Percentiles rank a stretch among this genome's conserved stretches.
Conservation (phyloP, 2,888 invertebrate genomes). For the Kryphioiulus occultus region DNA sequence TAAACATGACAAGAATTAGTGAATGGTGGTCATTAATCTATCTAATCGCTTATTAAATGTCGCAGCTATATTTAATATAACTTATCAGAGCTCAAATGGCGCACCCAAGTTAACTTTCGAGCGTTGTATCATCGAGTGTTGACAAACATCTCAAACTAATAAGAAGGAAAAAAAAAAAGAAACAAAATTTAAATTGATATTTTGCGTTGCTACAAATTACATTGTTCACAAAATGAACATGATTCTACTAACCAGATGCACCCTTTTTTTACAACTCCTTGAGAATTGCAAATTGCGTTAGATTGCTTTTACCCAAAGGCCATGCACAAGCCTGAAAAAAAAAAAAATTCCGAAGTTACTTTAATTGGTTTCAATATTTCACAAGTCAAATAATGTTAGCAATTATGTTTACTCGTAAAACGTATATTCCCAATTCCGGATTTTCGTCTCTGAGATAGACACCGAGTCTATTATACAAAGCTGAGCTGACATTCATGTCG, state of each 20-base stretch:
- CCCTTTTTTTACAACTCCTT: constrained; percentile 87
- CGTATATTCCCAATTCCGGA: constrained; percentile 72
- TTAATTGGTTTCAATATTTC: not conserved
- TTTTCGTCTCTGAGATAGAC: constrained; percentile 72
- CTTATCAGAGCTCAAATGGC: constrained; percentile 88
- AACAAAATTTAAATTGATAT: not conserved
- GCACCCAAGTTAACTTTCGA: constrained; percentile 94
- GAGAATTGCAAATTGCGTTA: constrained; percentile 85
- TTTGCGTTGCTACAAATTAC: no score
- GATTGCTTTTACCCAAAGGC: constrained; percentile 86
- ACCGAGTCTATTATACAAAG: constrained; percentile 86
- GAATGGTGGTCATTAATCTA: not conserved
- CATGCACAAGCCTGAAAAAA: constrained; percentile 88
- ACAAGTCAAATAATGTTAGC: constrained; percentile 30
- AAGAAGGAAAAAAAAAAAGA: constrained; percentile 57
- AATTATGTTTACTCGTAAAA: constrained; percentile 65
- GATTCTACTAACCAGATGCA: constrained; percentile 70
- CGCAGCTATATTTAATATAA: constrained; percentile 1
- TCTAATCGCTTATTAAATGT: not conserved
- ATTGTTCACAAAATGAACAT: no score
- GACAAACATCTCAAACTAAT: constrained; percentile 90
- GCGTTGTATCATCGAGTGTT: constrained; percentile 87
- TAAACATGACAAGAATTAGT: constrained; percentile 53
- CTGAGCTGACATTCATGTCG: constrained; percentile 91
- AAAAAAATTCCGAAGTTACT: not conserved